Percentiles rank a stretch among this genome's conserved stretches.
Evolutionary conservation across 2,888 invertebrate species (phyloP).

Genomic region (Phasia obesa): DNA sequence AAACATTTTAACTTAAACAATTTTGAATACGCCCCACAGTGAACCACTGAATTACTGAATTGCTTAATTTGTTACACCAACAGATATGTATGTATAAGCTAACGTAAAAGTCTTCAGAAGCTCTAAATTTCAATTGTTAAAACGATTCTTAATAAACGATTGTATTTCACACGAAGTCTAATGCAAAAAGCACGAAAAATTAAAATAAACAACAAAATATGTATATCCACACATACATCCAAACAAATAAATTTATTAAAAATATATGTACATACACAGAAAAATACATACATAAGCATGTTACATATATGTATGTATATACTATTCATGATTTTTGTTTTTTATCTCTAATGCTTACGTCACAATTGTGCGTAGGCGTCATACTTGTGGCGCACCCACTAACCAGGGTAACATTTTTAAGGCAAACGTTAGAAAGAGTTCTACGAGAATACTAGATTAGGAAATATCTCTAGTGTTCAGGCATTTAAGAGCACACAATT

Average conservation of each 20-base stretch:
- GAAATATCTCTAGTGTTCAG: background rate
- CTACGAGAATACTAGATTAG: background rate
- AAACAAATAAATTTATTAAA: background rate
- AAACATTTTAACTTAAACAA: too few relatives aligned
- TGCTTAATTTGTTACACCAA: background rate
- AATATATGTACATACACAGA: background rate
- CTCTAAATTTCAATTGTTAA: constrained; percentile 34
- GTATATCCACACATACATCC: background rate
- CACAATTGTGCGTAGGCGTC: constrained; percentile 83
- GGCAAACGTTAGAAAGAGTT: constrained; percentile 35
- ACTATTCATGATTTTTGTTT: constrained; percentile 27
- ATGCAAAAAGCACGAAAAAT: background rate
- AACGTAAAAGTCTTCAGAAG: constrained; percentile 3
- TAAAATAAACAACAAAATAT: background rate
- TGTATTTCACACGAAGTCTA: constrained; percentile 46
- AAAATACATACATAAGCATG: background rate
- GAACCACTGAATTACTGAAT: background rate
- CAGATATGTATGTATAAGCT: background rate
- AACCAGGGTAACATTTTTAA: constrained; percentile 69
- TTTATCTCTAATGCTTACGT: constrained; percentile 79
- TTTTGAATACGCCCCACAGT: background rate
- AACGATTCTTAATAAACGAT: constrained; percentile 42
- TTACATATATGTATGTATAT: background rate
- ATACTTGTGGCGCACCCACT: constrained; percentile 82
- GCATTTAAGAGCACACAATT: constrained; percentile 41